These are phyloP conservation scores for Heteronetta atricapilla DNA, from an alignment of 2,113 vertebrate species.

Conservation along the genomic window DNA sequence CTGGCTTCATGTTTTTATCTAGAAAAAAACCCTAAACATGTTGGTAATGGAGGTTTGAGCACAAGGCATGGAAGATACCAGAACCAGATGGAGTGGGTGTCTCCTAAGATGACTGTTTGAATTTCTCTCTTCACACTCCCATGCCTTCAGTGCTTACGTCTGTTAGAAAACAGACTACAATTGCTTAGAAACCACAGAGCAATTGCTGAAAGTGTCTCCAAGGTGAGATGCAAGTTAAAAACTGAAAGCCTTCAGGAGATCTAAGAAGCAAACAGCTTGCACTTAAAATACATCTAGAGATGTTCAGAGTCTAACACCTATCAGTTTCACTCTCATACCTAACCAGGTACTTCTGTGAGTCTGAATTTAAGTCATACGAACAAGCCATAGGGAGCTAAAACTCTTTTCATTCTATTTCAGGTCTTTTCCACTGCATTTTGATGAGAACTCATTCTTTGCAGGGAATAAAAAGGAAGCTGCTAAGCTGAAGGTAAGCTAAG, in stretches of 20 bases:
- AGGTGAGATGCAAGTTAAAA: background rate
- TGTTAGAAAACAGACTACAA: background rate
- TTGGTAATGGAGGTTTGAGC: background rate
- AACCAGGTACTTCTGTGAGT: background rate
- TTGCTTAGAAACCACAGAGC: background rate
- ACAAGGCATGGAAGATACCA: background rate
- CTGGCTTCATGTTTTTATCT: background rate
- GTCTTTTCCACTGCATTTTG: conserved; percentile 91
- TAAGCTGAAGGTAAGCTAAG: conserved; percentile 85
- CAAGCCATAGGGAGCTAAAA: background rate
- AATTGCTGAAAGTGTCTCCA: background rate
- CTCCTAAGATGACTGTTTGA: background rate
- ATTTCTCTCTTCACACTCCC: background rate
- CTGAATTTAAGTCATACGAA: background rate
- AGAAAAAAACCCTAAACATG: background rate
- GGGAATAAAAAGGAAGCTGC: conserved; percentile 88
- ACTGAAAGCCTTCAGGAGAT: background rate
- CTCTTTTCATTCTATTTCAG: conserved; percentile 48
- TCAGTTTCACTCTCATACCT: background rate
- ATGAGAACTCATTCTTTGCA: conserved; percentile 91
- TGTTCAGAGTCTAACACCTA: background rate
- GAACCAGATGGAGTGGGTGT: background rate
- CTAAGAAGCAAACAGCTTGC: background rate
- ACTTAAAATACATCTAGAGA: background rate
- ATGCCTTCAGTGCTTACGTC: background rate